Evolutionary conservation across 2,797 vertebrate genomes (phyloP).

Genomic region (Hippoglossus hippoglossus): DNA sequence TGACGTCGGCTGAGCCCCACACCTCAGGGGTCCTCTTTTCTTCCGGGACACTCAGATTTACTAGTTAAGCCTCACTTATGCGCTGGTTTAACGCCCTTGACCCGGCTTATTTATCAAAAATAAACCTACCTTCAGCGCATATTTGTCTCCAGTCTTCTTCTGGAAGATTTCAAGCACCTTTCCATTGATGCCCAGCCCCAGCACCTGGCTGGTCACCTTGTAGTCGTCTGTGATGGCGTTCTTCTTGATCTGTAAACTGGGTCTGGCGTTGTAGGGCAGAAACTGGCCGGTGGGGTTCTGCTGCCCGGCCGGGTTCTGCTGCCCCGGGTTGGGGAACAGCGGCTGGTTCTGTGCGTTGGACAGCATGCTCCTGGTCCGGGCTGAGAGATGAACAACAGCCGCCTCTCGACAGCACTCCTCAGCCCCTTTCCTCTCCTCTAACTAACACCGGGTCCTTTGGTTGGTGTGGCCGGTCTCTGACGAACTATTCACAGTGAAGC

Average conservation of each 20-base stretch:
- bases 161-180: slow-evolving; percentile 95
- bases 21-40: neutral
- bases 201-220: slow-evolving; percentile 95
- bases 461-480: slow-evolving; percentile 53
- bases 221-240: slow-evolving; percentile 97
- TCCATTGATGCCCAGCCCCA: slow-evolving; percentile 96
- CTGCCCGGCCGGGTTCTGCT: slow-evolving; percentile 70
- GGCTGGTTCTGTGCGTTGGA: slow-evolving; percentile 88
- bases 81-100: neutral
- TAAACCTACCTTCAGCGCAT: slow-evolving; percentile 90
- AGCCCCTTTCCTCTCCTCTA: slow-evolving; percentile 1
- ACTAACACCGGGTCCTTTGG: slow-evolving; percentile 41
- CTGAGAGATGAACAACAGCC: slow-evolving; percentile 43
- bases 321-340: slow-evolving; percentile 84
- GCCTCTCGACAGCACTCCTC: slow-evolving; percentile 42
- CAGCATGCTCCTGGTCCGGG: slow-evolving; percentile 80
- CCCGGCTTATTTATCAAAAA: neutral
- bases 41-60: neutral
- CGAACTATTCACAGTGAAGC: slow-evolving; percentile 10
- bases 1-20: neutral
- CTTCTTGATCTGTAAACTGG: slow-evolving; percentile 90
- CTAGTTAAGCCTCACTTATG: neutral
- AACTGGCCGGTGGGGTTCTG: slow-evolving; percentile 79
- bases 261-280: slow-evolving; percentile 84
- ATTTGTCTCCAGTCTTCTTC: slow-evolving; percentile 92